Percentiles rank a stretch among this genome's conserved stretches.
phyloP scores from a whole-genome alignment of 2,113 vertebrate genomes.

The Saguinus midas region DNA sequence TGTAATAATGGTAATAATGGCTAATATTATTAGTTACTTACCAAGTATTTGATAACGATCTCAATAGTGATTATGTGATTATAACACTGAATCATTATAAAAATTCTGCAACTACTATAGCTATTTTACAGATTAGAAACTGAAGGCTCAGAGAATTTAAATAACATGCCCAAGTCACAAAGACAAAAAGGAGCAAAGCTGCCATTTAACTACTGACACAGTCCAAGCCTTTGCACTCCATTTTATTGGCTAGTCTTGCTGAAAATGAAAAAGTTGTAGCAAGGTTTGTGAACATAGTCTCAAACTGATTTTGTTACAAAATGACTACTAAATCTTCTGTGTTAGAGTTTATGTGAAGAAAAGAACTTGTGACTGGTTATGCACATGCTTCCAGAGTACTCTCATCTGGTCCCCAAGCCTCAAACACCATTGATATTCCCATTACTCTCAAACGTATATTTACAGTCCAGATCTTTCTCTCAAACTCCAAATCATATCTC shows the following conservation, averaged over 20 bases:
- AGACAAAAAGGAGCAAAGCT: background rate
- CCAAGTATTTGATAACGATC: background rate
- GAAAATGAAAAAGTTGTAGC: background rate
- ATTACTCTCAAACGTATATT: background rate
- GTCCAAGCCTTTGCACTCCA: background rate
- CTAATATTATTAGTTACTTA: background rate
- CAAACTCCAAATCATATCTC: background rate
- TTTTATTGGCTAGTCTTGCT: background rate
- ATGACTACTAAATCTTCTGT: background rate
- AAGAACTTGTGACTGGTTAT: background rate
- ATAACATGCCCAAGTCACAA: background rate
- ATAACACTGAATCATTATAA: background rate
- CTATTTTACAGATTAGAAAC: background rate
- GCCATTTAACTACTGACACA: background rate
- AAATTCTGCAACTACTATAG: background rate
- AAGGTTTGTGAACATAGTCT: background rate
- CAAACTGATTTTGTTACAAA: conserved; percentile 41
- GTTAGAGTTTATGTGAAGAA: background rate
- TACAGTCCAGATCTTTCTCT: background rate
- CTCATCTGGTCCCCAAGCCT: background rate
- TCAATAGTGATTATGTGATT: background rate
- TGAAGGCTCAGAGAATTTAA: background rate
- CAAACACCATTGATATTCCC: background rate
- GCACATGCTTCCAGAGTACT: background rate
- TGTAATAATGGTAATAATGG: background rate